Evolutionary conservation across 2,113 vertebrate genomes (phyloP).

Genomic region (Menidia beryllina): DNA sequence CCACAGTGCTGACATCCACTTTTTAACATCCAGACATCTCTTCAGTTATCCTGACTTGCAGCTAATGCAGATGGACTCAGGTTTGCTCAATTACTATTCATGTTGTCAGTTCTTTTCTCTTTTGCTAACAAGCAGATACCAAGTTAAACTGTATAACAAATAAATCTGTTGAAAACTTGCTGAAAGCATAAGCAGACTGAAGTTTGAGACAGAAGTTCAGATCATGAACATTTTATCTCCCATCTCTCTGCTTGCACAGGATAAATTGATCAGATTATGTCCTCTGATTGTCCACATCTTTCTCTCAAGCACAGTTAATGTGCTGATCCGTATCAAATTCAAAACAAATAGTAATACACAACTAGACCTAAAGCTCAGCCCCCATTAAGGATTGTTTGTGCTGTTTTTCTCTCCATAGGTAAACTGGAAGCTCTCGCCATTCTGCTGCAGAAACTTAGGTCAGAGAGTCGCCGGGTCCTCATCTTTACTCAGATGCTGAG

Average conservation of each 20-base stretch:
- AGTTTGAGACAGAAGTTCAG: no score
- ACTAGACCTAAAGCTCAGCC: background rate
- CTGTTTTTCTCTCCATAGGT: constrained; percentile 77
- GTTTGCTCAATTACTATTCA: constrained; percentile 67
- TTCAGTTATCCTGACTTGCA: constrained; percentile 88
- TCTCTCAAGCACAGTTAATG: background rate
- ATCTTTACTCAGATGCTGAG: constrained; percentile 89
- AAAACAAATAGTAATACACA: no score
- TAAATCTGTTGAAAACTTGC: no score
- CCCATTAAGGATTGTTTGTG: background rate
- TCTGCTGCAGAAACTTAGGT: constrained; percentile 90
- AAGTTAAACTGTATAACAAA: background rate
- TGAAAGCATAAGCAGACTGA: no score
- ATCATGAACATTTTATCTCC: background rate
- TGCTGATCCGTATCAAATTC: no score
- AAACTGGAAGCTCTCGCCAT: constrained; percentile 95
- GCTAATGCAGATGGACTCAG: constrained; percentile 94
- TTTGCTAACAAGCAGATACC: background rate
- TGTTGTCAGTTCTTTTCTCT: background rate
- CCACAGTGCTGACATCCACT: constrained; percentile 80
- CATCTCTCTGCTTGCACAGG: background rate
- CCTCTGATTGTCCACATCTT: background rate
- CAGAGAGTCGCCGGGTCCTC: constrained; percentile 92
- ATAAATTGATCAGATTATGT: no score
- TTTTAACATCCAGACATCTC: constrained; percentile 73